These are phyloP conservation scores for Hecatera dysodea DNA, from an alignment of 2,888 invertebrate genomes.

Conservation along the genomic window DNA sequence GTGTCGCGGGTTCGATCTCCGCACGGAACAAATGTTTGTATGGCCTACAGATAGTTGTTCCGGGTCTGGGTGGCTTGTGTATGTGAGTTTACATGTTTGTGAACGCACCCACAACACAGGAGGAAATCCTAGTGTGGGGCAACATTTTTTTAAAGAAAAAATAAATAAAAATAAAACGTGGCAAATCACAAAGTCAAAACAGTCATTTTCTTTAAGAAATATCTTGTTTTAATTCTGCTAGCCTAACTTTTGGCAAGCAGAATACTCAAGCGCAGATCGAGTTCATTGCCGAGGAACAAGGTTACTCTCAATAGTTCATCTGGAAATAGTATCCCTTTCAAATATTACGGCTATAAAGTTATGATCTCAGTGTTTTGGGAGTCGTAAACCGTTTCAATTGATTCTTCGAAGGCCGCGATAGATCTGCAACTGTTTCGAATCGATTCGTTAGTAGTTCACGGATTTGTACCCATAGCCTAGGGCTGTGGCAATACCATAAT, in stretches of 20 bases:
- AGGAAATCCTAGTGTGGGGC: too few relatives aligned
- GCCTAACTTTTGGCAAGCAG: conserved; percentile 10
- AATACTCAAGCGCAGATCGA: conserved; percentile 13
- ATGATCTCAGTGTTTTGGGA: conserved; percentile 44
- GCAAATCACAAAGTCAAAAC: too few relatives aligned
- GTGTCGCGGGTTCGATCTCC: too few relatives aligned
- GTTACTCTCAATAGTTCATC: conserved; percentile 17
- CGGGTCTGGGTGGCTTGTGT: too few relatives aligned
- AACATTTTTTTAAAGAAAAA: too few relatives aligned
- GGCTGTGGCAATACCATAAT: conserved; percentile 10
- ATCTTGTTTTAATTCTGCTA: not conserved
- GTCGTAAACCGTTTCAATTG: conserved; percentile 47
- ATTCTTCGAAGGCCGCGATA: conserved; percentile 30
- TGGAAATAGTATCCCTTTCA: conserved; percentile 47
- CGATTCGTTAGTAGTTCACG: conserved; percentile 35
- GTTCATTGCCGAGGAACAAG: conserved; percentile 35
- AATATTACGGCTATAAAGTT: conserved; percentile 31
- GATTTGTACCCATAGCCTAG: not conserved
- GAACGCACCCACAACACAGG: too few relatives aligned
- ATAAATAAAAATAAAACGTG: too few relatives aligned
- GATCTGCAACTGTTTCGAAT: conserved; percentile 14
- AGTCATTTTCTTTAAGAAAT: not conserved
- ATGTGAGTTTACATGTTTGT: too few relatives aligned
- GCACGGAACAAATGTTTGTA: too few relatives aligned
- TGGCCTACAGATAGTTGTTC: too few relatives aligned